Evolutionary conservation across 2,888 invertebrate genomes (phyloP).

Genomic region (Monoplex corrugatus): DNA sequence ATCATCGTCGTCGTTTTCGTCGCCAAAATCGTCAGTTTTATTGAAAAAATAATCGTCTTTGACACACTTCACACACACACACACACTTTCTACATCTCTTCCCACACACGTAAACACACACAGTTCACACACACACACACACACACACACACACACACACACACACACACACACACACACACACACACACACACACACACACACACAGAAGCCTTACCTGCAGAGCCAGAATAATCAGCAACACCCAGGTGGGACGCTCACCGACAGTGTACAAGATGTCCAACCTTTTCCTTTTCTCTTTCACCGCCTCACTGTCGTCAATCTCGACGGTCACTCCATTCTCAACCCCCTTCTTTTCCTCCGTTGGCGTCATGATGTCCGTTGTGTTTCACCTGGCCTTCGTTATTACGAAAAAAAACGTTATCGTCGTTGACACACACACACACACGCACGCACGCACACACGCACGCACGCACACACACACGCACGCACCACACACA

Average conservation of each 20-base stretch:
- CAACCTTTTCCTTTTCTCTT: not conserved
- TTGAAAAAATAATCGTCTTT: not conserved
- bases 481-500: not conserved
- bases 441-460: not conserved
- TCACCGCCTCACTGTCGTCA: not conserved
- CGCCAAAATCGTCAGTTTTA: not conserved
- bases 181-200: not conserved
- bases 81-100: too few relatives aligned
- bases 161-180: not conserved
- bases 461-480: not conserved
- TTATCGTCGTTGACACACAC: not conserved
- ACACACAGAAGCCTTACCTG: constrained; percentile 7
- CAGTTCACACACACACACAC: not conserved
- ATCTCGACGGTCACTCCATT: not conserved
- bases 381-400: not conserved
- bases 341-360: not conserved
- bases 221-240: constrained; percentile 29
- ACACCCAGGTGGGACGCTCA: constrained; percentile 8
- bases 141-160: not conserved
- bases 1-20: not conserved
- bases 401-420: not conserved
- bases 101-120: not conserved
- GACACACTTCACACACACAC: not conserved
- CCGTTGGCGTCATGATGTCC: not conserved
- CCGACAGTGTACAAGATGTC: constrained; percentile 32